Percentiles rank a stretch among this genome's conserved stretches.
Conservation (phyloP, 2,888 invertebrate genomes). For the Odontocolon sp. region DNA sequence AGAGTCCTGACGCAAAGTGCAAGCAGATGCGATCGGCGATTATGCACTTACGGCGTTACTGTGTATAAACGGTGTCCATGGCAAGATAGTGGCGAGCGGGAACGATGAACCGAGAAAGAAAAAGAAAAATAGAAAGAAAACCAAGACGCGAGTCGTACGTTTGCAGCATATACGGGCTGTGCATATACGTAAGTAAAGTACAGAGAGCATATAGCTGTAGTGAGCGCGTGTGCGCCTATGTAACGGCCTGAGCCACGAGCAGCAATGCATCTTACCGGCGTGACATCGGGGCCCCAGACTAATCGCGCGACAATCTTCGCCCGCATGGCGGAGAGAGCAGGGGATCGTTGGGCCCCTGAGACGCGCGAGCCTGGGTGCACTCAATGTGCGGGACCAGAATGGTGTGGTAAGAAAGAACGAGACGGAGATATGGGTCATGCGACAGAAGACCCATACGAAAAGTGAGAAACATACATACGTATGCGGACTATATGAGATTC, state of each 20-base stretch:
- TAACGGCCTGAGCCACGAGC: conserved; percentile 71
- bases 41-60: conserved; percentile 80
- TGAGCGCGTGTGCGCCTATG: conserved; percentile 44
- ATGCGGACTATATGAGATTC: conserved; percentile 13
- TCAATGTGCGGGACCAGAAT: conserved; percentile 52
- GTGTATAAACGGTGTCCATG: conserved; percentile 65
- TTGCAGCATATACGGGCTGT: conserved; percentile 30
- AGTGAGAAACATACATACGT: conserved; percentile 26
- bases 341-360: conserved; percentile 59
- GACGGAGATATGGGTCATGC: conserved; percentile 20
- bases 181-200: conserved; percentile 35
- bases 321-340: conserved; percentile 67
- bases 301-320: conserved; percentile 81
- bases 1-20: conserved; percentile 78
- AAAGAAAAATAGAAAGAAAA: conserved; percentile 14
- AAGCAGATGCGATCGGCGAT: conserved; percentile 80
- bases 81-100: conserved; percentile 13
- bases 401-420: conserved; percentile 32
- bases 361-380: conserved; percentile 52
- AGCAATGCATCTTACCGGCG: conserved; percentile 79
- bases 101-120: conserved; percentile 38
- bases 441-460: conserved; percentile 21
- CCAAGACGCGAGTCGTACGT: conserved; percentile 50
- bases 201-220: conserved; percentile 62
- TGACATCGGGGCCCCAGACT: conserved; percentile 79